A percentile compares a stretch with the other conserved stretches of the same genome.
phyloP scores from a whole-genome alignment of 2,888 invertebrate species.

The Harpalus rubripes region DNA sequence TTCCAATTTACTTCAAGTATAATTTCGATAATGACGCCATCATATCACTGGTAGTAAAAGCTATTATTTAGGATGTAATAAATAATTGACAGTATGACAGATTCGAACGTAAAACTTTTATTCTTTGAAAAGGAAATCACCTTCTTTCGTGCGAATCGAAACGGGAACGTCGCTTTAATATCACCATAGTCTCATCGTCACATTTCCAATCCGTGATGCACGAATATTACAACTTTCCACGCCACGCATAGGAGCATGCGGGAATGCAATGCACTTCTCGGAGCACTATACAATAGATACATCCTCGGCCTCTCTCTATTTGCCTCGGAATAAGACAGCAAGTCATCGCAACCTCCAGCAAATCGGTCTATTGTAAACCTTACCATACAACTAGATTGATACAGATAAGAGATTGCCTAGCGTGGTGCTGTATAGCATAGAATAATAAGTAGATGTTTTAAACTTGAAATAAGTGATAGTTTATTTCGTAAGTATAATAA shows the following conservation, averaged over 20 bases:
- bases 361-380: conserved; percentile 56
- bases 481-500: too few relatives aligned
- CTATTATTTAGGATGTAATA: too few relatives aligned
- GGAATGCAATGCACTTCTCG: conserved; percentile 53
- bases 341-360: conserved; percentile 35
- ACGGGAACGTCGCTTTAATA: conserved; percentile 28
- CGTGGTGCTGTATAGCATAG: background rate
- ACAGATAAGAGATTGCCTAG: conserved; percentile 41
- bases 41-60: too few relatives aligned
- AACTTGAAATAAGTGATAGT: too few relatives aligned
- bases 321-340: conserved; percentile 17
- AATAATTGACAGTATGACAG: too few relatives aligned
- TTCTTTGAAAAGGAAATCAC: too few relatives aligned
- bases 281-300: conserved; percentile 4
- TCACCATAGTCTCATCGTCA: conserved; percentile 41
- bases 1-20: too few relatives aligned
- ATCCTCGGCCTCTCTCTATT: conserved; percentile 7
- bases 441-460: conserved; percentile 6
- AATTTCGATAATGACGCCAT: too few relatives aligned
- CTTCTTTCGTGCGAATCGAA: conserved; percentile 21
- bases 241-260: conserved; percentile 39
- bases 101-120: too few relatives aligned
- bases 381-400: conserved; percentile 36
- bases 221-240: conserved; percentile 51
- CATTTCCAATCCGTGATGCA: conserved; percentile 54